phyloP scores from a whole-genome alignment of 1,140 invertebrate genomes.

The Heterodera schachtii region DNA sequence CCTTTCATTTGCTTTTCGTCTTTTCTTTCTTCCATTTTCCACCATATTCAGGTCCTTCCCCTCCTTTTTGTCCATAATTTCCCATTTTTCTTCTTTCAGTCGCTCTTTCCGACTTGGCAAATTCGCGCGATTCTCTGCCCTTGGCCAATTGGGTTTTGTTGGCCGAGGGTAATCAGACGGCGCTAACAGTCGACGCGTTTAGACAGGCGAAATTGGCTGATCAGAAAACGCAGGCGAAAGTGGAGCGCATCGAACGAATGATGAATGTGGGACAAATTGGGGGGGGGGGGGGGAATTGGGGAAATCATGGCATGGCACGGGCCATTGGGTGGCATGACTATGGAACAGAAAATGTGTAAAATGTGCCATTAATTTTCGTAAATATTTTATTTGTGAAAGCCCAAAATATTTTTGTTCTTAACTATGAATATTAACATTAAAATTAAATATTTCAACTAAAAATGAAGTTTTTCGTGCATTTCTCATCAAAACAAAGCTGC shows the following conservation, averaged over 20 bases:
- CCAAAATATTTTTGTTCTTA: too few relatives aligned
- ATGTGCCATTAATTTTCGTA: too few relatives aligned
- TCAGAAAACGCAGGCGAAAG: slow-evolving; percentile 7
- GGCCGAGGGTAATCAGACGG: not conserved
- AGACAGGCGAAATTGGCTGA: not conserved
- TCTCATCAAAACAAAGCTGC: too few relatives aligned
- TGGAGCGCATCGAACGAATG: slow-evolving; percentile 26
- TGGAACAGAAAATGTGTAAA: too few relatives aligned
- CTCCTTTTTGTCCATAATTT: not conserved
- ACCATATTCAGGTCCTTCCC: not conserved
- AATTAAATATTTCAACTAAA: too few relatives aligned
- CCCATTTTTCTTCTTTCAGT: not conserved
- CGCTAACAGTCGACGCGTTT: not conserved
- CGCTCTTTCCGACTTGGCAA: not conserved
- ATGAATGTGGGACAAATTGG: slow-evolving; percentile 4
- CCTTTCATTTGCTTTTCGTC: not conserved
- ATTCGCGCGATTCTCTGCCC: not conserved
- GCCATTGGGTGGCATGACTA: not conserved
- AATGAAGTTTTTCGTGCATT: too few relatives aligned
- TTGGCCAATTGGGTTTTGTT: not conserved
- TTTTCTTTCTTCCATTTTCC: not conserved
- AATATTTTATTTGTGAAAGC: too few relatives aligned
- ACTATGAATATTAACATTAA: too few relatives aligned
- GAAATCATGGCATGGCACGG: not conserved
- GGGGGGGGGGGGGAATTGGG: too few relatives aligned